Percentiles rank a stretch among this genome's conserved stretches.
Conservation (phyloP, 2,113 vertebrate genomes). For the Apistogramma diplotaenia region DNA sequence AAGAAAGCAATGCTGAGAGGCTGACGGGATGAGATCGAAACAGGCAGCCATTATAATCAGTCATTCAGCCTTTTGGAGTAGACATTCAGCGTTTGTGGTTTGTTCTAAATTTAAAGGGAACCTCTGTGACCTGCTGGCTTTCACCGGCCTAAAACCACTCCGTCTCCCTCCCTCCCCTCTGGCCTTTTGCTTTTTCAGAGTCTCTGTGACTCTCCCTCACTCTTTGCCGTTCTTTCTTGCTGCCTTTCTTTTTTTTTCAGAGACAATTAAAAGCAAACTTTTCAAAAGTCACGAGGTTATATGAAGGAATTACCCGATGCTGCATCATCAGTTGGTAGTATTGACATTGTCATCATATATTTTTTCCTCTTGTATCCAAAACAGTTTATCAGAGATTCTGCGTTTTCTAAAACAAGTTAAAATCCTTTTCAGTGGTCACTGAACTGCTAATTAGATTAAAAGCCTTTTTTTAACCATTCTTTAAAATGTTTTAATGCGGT, state of each 20-base stretch:
- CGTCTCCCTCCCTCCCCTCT: slow-evolving; percentile 10
- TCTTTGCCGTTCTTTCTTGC: not conserved
- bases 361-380: not conserved
- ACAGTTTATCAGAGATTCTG: not conserved
- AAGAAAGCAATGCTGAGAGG: slow-evolving; percentile 51
- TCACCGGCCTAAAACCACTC: slow-evolving; percentile 58
- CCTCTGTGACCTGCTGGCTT: slow-evolving; percentile 74
- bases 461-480: not conserved
- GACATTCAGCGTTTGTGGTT: slow-evolving; percentile 66
- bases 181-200: slow-evolving; percentile 22
- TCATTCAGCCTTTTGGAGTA: slow-evolving; percentile 72
- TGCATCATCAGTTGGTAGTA: not conserved
- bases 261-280: not conserved
- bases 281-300: not conserved
- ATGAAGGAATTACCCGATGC: not conserved
- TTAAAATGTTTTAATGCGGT: not conserved
- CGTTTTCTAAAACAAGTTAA: not conserved
- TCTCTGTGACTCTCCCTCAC: slow-evolving; percentile 9
- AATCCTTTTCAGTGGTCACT: not conserved
- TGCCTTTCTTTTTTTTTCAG: not conserved
- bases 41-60: slow-evolving; percentile 75
- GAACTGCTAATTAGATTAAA: not conserved
- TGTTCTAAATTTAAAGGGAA: slow-evolving; percentile 76
- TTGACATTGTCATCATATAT: not conserved
- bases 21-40: slow-evolving; percentile 67